phyloP scores from a whole-genome alignment of 2,888 invertebrate species.

The Cepaea hortensis region DNA sequence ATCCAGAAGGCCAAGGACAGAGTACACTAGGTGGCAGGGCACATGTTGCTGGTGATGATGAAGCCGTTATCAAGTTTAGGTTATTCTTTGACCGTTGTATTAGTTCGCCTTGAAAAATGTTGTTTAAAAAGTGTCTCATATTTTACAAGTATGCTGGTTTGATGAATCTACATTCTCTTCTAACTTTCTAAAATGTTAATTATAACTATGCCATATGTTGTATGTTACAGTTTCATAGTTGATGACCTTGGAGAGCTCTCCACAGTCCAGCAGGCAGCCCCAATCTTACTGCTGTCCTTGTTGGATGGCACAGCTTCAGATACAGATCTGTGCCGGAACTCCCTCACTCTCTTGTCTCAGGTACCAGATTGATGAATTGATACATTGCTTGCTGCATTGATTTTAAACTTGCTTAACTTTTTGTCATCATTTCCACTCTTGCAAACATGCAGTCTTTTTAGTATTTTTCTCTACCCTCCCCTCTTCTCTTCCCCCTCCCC shows the following conservation, averaged over 20 bases:
- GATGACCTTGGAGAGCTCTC: conserved; percentile 57
- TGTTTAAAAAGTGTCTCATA: too few relatives aligned
- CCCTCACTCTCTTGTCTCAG: conserved; percentile 63
- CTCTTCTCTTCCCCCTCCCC: too few relatives aligned
- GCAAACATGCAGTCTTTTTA: too few relatives aligned
- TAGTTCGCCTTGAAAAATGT: too few relatives aligned
- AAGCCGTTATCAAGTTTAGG: not conserved
- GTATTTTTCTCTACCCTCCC: too few relatives aligned
- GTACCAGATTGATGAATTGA: conserved; percentile 48
- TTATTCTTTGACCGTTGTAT: not conserved
- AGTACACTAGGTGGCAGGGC: too few relatives aligned
- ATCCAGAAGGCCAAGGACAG: too few relatives aligned
- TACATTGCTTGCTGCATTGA: too few relatives aligned
- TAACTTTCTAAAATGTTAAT: not conserved
- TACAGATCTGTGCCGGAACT: conserved; percentile 78
- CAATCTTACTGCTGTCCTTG: conserved; percentile 80
- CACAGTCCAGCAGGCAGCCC: conserved; percentile 63
- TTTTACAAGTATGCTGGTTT: not conserved
- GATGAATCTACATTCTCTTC: not conserved
- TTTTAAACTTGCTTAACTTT: too few relatives aligned
- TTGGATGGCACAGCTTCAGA: conserved; percentile 79
- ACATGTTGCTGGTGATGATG: not conserved
- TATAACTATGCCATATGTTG: not conserved
- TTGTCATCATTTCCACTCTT: too few relatives aligned
- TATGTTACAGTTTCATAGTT: conserved; percentile 41